Base-by-base conservation (phyloP, 2,113 vertebrate species). In the Poicephalus meyeri region DNA sequence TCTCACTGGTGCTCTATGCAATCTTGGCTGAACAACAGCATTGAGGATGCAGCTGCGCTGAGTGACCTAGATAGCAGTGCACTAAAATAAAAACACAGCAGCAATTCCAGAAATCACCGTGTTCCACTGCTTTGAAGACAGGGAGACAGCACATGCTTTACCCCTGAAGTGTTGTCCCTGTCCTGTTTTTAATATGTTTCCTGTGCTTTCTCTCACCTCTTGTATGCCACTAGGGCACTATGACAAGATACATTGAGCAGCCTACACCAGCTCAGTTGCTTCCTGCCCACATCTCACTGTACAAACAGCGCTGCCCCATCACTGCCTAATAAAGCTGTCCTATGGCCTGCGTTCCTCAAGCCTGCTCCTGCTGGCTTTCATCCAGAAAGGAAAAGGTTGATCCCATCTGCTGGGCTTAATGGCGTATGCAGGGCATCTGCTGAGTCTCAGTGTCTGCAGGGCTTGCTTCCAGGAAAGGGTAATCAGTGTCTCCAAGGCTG, bases 181-280 rank as follows among this genome's bases (percentile, higher is more conserved):
- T 60, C 83, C 88, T 18, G 31, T 50, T 33, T 49, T 89, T 79
- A 89, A 66, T 74, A 37, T 18, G 60, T 71, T 39, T 94, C 35
- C 52, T 52, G 29, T 41, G 25, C 82, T 83, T 42, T 17, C 60
- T 72, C 70, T 80, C 55, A 69, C 11, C 24, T 47, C 35, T 72
- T 68, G 85, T 89, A 77, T 89, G 70, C 31, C 49, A 79, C 31
- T 41, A 86, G 87, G 89, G 89, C 90, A 71, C 46, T 3, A 13
- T 41, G 84, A 89, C 91, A 69, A 87, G 46, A 60, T 55, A 11
- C 28, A 7, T 50, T 50, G 16, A 63, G 10, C 24, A 5, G 73
- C 12, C 16, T 16, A 37, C 41, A 9, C 13, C 24, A 13, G 77
- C 28, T 25, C 41, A 35, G 41, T 53, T 29, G 9, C n/a, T 87